These are phyloP conservation scores for Sminthurides aquaticus DNA, from an alignment of 2,888 invertebrate genomes.

Conservation along the genomic window DNA sequence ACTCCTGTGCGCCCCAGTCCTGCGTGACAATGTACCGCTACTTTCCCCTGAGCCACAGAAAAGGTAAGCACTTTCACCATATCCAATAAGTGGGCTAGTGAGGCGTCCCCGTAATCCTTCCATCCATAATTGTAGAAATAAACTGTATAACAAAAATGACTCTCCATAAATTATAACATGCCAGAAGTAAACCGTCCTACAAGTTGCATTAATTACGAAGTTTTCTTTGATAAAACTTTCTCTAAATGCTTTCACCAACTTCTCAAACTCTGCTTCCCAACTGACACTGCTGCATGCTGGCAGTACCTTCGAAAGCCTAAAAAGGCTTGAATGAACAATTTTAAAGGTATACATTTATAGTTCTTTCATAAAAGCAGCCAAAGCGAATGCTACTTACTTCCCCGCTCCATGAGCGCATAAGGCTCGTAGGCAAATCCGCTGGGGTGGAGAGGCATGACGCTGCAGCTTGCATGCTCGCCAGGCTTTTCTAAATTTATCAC, in stretches of 20 bases:
- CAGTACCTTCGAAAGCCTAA: no score
- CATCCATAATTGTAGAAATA: constrained; percentile 85
- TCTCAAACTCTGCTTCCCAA: no score
- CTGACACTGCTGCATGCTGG: no score
- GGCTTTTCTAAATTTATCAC: constrained; percentile 78
- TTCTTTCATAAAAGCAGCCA: not conserved
- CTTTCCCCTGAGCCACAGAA: constrained; percentile 69
- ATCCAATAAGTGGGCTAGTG: constrained; percentile 67
- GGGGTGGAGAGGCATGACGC: constrained; percentile 59
- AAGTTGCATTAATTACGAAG: not conserved
- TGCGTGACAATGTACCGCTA: constrained; percentile 83
- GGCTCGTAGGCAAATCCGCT: constrained; percentile 83
- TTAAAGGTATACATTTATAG: no score
- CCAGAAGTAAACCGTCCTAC: no score
- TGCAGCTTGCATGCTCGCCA: constrained; percentile 81
- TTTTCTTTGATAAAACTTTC: not conserved
- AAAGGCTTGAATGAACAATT: no score
- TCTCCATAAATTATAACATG: not conserved
- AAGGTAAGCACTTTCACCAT: constrained; percentile 87
- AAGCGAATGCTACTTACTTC: constrained; percentile 56
- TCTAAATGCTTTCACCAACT: no score
- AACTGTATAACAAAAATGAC: constrained; percentile 54
- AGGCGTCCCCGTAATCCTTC: constrained; percentile 76
- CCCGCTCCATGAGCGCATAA: constrained; percentile 71
- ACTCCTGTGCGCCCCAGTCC: constrained; percentile 79